phyloP scores from a whole-genome alignment of 2,797 vertebrate genomes.

The Cottoperca gobio region DNA sequence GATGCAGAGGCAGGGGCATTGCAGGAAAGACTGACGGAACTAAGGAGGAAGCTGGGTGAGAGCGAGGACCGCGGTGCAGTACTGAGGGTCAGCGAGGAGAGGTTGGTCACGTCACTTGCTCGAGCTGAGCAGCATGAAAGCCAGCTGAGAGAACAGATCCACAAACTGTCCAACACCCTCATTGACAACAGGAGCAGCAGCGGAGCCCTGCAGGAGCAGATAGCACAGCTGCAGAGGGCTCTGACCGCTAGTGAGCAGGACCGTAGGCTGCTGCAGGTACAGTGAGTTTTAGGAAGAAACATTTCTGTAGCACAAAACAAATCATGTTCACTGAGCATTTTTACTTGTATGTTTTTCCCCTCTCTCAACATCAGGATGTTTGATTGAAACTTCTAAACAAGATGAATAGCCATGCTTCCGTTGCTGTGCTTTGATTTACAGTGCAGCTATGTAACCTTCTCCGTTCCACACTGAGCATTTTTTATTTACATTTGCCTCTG shows the following conservation, averaged over 20 bases:
- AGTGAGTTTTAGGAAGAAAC: background rate
- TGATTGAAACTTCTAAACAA: conserved; percentile 65
- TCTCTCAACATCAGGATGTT: conserved; percentile 26
- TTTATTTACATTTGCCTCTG: conserved; percentile 68
- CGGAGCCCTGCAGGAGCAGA: conserved; percentile 80
- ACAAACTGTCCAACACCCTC: conserved; percentile 76
- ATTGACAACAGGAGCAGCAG: conserved; percentile 70
- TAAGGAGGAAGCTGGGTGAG: conserved; percentile 80
- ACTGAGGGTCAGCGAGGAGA: conserved; percentile 76
- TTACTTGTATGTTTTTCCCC: conserved; percentile 10
- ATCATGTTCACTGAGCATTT: conserved; percentile 5
- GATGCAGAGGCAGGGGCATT: conserved; percentile 77
- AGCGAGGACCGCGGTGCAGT: conserved; percentile 77
- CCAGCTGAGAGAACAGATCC: conserved; percentile 83
- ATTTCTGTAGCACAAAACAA: conserved; percentile 15
- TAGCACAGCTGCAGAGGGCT: conserved; percentile 80
- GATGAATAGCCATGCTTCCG: conserved; percentile 45
- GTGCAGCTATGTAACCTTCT: conserved; percentile 54
- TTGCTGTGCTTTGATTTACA: conserved; percentile 67
- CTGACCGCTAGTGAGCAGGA: conserved; percentile 84
- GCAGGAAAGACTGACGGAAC: conserved; percentile 77
- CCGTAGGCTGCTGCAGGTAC: conserved; percentile 85
- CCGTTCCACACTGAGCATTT: conserved; percentile 55
- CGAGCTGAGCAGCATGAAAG: conserved; percentile 83
- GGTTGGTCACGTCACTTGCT: conserved; percentile 70